Base-by-base conservation (phyloP, 2,888 invertebrate species). In the Melieria picta region DNA sequence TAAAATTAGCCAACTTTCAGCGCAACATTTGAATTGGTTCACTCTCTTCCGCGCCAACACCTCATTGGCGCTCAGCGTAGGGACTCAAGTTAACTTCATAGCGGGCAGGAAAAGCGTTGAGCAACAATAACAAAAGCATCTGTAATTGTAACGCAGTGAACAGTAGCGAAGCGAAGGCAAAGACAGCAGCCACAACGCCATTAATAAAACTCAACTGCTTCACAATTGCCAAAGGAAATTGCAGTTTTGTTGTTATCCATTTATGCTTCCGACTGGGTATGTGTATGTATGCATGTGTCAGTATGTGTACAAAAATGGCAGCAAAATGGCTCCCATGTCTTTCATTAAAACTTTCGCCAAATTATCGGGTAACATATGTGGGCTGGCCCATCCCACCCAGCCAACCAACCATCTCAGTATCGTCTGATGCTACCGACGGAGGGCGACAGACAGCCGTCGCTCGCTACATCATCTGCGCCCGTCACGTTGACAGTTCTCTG, bases 291-390 rank as follows among this genome's bases (percentile, higher is more conserved):
- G 16, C 7, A 57, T 63, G 67, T 16, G 60, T n/a, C 6, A 30
- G 55, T 60, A 30, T 43, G 63, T 72, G 52, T 65, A 65, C 57
- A 69, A 75, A 76, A 76, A 76, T 76, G 76, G 76, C 76, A 75
- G 61, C 75, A 74, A 80, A 84, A 84, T 84, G 84, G 83, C 83
- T 86, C 86, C 85, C 85, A 85, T 83, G 85, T 81, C 85, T 85
- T 85, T 85, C 85, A 86, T 85, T 85, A 85, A 85, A 85, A 85
- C 85, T 85, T 86, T 85, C 85, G 85, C 82, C 85, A 85, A 85
- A 85, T 85, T 85, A 85, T 85, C 85, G 86, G 83, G 86, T 86
- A 86, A 85, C 85, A 85, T 85, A 85, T 85, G 85, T 84, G 84
- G 83, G 83, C 83, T 83, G 81, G 79, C 80, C 72, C 74, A 74